Evolutionary conservation across 2,113 vertebrate species (phyloP).

Genomic region (Colaptes auratus): DNA sequence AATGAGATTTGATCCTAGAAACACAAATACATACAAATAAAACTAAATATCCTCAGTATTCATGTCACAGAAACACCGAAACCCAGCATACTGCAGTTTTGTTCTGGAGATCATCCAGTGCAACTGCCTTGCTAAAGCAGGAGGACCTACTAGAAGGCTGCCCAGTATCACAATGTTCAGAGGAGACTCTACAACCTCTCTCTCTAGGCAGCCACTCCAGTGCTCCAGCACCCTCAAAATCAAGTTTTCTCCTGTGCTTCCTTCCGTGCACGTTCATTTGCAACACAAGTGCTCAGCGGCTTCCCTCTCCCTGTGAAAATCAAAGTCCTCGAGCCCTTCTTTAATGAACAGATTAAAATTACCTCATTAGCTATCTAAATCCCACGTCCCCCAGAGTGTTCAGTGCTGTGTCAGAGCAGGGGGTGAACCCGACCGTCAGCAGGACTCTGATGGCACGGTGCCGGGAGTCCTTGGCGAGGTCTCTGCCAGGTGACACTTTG

Average conservation of each 20-base stretch:
- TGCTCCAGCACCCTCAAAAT: no score
- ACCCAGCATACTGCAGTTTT: no score
- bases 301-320: no score
- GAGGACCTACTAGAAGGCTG: no score
- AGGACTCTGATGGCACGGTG: fast-evolving
- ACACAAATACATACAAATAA: neutral
- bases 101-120: no score
- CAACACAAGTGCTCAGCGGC: fast-evolving
- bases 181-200: no score
- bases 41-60: fast-evolving
- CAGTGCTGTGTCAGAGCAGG: neutral
- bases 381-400: fast-evolving
- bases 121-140: no score
- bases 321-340: neutral
- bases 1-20: neutral
- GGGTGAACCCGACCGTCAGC: neutral
- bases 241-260: no score
- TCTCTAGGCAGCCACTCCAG: no score
- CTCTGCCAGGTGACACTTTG: neutral
- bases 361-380: fast-evolving
- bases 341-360: fast-evolving
- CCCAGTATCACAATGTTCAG: no score
- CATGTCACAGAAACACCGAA: no score
- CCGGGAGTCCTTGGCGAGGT: fast-evolving
- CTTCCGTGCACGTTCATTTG: fast-evolving